Percentiles rank a stretch among this genome's conserved stretches.
Conservation (phyloP, 37 sponge, comb jelly and placozoan species). For the Agelas oroides region DNA sequence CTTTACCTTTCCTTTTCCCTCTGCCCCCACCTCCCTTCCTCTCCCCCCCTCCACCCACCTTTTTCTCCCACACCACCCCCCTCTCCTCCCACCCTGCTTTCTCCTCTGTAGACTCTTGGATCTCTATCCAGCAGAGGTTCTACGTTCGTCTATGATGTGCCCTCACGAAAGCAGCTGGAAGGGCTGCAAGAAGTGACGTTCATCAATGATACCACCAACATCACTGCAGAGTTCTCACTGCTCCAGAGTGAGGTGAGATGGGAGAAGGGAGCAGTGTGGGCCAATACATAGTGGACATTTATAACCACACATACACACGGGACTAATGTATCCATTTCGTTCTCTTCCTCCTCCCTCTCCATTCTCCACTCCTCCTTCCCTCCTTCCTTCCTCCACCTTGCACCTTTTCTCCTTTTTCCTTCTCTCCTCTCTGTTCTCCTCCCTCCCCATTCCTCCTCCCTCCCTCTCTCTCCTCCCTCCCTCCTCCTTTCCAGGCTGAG, state of each 20-base stretch:
- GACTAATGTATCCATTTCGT: no score
- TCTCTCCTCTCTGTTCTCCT: no score
- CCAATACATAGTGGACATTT: no score
- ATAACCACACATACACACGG: no score
- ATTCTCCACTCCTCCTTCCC: no score
- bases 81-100: no score
- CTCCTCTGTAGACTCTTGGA: constrained; percentile 39
- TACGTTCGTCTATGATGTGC: constrained; percentile 32
- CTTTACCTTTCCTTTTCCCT: not conserved
- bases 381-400: no score
- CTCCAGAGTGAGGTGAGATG: constrained; percentile 46
- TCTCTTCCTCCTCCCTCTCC: not conserved
- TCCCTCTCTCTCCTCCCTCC: not conserved
- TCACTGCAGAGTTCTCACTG: constrained; percentile 43
- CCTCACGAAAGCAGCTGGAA: not conserved
- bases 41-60: not conserved
- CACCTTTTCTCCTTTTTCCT: no score
- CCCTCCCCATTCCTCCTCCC: no score
- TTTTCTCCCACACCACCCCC: not conserved
- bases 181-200: not conserved
- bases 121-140: constrained; percentile 50
- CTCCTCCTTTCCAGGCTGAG: not conserved
- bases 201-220: not conserved
- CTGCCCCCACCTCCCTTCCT: not conserved
- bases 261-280: not conserved